Evolutionary conservation across 2,113 vertebrate genomes (phyloP), one percentile per base, ranked within the genome.

Genomic region (Vulpes ferrilata): DNA sequence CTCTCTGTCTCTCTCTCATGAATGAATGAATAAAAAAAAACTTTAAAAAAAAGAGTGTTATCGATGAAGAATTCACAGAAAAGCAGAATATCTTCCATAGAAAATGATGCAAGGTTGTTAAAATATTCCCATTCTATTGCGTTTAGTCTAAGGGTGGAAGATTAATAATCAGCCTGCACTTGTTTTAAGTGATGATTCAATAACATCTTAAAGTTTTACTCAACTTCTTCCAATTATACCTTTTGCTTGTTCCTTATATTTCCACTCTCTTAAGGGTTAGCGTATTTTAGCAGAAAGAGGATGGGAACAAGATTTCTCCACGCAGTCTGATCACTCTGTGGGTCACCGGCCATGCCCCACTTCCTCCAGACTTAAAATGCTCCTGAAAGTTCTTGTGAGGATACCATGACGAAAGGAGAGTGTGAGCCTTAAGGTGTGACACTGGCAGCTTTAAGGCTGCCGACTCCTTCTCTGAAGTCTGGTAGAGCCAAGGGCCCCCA

Each of bases 21-120:
- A 43, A 43, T 43, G 43, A 43, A 43, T 43, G 43, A 43, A 43
- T 43, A 43, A 43, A 43, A 43, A 43, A 43, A 43, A 43, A 1
- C 6, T 7, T 43, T 43, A 43, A 64, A 64, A 27, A 64, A 62
- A 64, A 64, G 62, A 64, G 12, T 64, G 23, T 25, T 64, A 64
- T 82, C 91, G 51, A 64, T 16, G 83, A 92, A 76, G 30, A 91
- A 48, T 51, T 27, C 64, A 78, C 23, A 76, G 71, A 60, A 86
- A 96, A 83, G 80, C 17, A 53, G 71, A 89, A 35, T 30, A 23
- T 65, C 92, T 89, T 78, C 84, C 65, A 79, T 22, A 25, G 82
- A 88, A 4, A 51, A 35, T 30, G 15, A 83, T 35, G 53, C 32
- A 95, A 53, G 25, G 0, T 38, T 78, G 23, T 69, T 85, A 62